Evolutionary conservation across 2,888 invertebrate species (phyloP).

Genomic region (Autographa gamma): DNA sequence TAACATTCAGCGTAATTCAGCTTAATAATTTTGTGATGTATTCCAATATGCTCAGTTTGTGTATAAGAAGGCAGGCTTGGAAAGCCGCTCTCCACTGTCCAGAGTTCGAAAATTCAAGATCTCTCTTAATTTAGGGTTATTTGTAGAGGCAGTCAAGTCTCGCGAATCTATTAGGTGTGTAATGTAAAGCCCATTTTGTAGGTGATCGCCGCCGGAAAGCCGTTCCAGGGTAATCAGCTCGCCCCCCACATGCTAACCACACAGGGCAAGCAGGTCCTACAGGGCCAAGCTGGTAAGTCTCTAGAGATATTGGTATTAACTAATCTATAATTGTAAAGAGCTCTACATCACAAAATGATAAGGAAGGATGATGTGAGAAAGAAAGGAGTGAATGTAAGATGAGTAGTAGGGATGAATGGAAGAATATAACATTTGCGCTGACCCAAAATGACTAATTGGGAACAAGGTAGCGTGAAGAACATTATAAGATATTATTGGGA

Average conservation of each 20-base stretch:
- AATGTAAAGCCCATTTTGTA: constrained; percentile 65
- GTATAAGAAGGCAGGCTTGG: background rate
- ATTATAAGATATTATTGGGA: background rate
- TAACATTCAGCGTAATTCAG: background rate
- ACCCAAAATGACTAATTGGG: too few relatives aligned
- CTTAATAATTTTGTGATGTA: too few relatives aligned
- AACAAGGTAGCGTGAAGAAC: background rate
- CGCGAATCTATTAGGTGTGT: constrained; percentile 9
- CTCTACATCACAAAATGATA: background rate
- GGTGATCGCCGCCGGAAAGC: constrained; percentile 95
- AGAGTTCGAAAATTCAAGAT: too few relatives aligned
- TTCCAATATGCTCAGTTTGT: too few relatives aligned
- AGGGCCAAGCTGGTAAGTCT: constrained; percentile 90
- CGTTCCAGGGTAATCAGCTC: constrained; percentile 94
- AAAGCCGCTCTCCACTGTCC: too few relatives aligned
- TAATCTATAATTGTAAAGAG: background rate
- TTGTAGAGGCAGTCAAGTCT: background rate
- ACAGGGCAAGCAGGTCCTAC: constrained; percentile 92
- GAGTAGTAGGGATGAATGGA: too few relatives aligned
- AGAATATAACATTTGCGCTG: too few relatives aligned
- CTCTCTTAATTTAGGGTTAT: background rate
- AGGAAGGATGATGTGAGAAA: too few relatives aligned
- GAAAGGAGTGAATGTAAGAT: too few relatives aligned
- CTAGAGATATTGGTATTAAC: constrained; percentile 11
- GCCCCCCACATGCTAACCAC: constrained; percentile 95